Base-by-base conservation (phyloP, 2,888 invertebrate species). In the Dermolepida albohirtum region DNA sequence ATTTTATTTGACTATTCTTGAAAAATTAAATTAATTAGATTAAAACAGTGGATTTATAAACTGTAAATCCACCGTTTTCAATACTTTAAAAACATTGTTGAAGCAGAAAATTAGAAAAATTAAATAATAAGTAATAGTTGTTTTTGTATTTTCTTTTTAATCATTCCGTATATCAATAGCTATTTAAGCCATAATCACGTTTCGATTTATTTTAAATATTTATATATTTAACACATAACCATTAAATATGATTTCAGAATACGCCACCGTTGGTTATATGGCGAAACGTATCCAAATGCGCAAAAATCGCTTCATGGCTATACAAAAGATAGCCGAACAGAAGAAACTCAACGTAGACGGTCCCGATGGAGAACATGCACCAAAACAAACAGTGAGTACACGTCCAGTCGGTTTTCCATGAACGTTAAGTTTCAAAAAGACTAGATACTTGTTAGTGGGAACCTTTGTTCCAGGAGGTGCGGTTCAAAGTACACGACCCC, bases 241-340 rank as follows among this genome's bases (percentile, higher is more conserved):
- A 22, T 22, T 22, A 22, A 22, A 22, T 14, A 47, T 34, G 16
- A 22, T 47, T 47, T 75, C 89, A 96, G 98, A 98, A 88, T 98
- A 97, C 85, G 97, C 98, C 74, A 95, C 97, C 74, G 98, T 98
- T 78, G 97, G 97, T 75, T 98, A 98, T 86, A 95, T 97, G 93
- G 96, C 96, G 76, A 97, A 97, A 87, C 89, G 96, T 85, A 95
- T 97, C 85, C 96, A 96, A 85, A 96, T 97, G 95, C 89, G 96
- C 82, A 95, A 96, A 87, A 95, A 94, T 84, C 90, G 95, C 82
- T 94, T 95, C 85, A 87, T 93, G 83, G 92, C 93, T 70, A 92
- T 94, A 78, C 95, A 95, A 83, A 96, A 96, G 86, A 93, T 96
- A 83, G 94, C 94, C 74, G 94, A 95, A 79, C 94, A 95, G 85